Base-by-base conservation (phyloP, 2,888 invertebrate genomes). In the Quadroppia sp. region DNA sequence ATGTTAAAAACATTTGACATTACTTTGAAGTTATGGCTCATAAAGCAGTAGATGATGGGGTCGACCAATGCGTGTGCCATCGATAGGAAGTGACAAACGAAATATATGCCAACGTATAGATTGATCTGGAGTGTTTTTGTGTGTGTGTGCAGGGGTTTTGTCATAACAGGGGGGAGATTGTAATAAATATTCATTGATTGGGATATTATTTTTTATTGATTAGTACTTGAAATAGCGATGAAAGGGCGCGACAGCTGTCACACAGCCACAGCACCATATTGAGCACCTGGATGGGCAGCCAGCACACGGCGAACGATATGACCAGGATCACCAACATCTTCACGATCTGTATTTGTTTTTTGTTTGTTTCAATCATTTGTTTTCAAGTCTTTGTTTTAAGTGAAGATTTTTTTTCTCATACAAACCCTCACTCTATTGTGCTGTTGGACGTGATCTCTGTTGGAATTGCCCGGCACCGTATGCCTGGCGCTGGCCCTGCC, bases 401-500 rank as follows among this genome's bases (percentile, higher is more conserved):
- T 53, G 53, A 42, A 42, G 7, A 42, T 15, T 11, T 42, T 11
- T 42, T 42, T 7, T 42, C 7, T 11, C n/a, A 56, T n/a, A 56
- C 72, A 42, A 72, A 73, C 73, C 53, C 40, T 42, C 11, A 74
- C 48, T n/a, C 67, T 30, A 28, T 72, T 72, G 7, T 28, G 53
- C 15, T 83, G 79, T 76, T 83, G 83, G 2, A 81, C 80, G 20
- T 80, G 79, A 77, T 85, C 84, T 56, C 85, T 76, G 23, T 78
- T 78, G 9, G 80, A 80, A 76, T 84, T 83, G 17, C 84, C 84
- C 0, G 85, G 85, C 0, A 82, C 79, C 7, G 81, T 81, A 53
- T 83, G 79, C 64, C 81, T 78, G 82, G 84, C 84, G 76, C 84
- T 79, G 72, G 82, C 80, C 77, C 80, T 79, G 20, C 82, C 83